These are phyloP conservation scores for Gymnogyps californianus DNA, from an alignment of 2,113 vertebrate species.

Conservation along the genomic window DNA sequence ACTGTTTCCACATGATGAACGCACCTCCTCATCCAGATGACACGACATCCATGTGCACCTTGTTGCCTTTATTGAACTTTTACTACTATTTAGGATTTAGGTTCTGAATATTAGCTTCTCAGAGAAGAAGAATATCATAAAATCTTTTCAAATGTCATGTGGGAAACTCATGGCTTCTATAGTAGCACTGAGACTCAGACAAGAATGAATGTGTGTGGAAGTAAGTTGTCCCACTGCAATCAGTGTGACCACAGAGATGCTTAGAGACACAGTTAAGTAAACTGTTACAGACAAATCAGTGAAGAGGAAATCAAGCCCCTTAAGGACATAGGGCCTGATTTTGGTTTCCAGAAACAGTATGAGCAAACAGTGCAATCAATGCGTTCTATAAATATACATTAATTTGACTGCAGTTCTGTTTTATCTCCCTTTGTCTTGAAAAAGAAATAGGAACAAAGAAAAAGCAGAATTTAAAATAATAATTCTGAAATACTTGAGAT, in stretches of 20 bases:
- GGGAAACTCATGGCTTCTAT: fast-evolving
- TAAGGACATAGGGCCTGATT: neutral
- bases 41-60: neutral
- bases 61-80: neutral
- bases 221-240: neutral
- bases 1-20: neutral
- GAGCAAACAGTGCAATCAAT: neutral
- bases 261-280: neutral
- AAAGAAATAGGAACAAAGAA: neutral
- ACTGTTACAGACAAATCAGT: neutral
- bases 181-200: neutral
- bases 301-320: neutral
- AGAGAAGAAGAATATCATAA: neutral
- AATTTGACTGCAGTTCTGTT: neutral
- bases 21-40: neutral
- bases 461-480: neutral
- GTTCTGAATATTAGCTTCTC: neutral
- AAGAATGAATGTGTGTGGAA: neutral
- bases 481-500: neutral
- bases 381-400: neutral
- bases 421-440: neutral
- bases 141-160: fast-evolving
- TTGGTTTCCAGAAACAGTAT: neutral
- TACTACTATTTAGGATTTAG: neutral
- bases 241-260: neutral